Base-by-base conservation (phyloP, 2,797 vertebrate genomes). In the Enteromius paludinosus region DNA sequence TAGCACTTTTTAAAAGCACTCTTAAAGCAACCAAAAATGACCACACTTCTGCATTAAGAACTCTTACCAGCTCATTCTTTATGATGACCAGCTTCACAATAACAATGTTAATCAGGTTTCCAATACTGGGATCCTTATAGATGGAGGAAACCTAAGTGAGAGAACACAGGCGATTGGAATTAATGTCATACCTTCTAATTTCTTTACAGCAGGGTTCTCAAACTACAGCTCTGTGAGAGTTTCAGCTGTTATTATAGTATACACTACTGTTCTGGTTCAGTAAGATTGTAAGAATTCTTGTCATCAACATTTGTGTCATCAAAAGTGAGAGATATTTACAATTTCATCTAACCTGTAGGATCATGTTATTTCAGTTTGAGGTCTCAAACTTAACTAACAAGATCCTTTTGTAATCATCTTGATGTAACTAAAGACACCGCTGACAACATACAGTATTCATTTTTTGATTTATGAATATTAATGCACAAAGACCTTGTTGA, bases 91-190 rank as follows among this genome's bases (percentile, higher is more conserved):
- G 92, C 91, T 99, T 99, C 87, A 99, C 98, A 91, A 99, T 96
- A 90, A 98, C 97, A 85, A 99, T 97, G 93, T 99, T 97, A 89
- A 99, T 99, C 90, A 98, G 94, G 93, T 99, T 99, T 92, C 98
- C 98, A 92, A 99, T 99, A 93, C 97, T 99, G 92, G 97, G 97
- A 86, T 99, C 97, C 93, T 97, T 99, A 95, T 99, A 99, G 93
- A 99, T 99, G 85, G 98, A 98, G 83, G 98, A 97, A 88, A 99
- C 98, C 98, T 99, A 94, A 85, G 84, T 9, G 18, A 77, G 93
- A 92, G 41, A 86, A 86, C 91, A 88, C 30, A 87, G 41, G 64
- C 45, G 30, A 80, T 28, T 70, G 45, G 3, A 81, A 38, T 28
- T 59, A 4, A 38, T 66, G 68, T 38, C 43, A 75, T 28, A 15